Conservation (phyloP, 2,113 vertebrate genomes). For the Pandion haliaetus region DNA sequence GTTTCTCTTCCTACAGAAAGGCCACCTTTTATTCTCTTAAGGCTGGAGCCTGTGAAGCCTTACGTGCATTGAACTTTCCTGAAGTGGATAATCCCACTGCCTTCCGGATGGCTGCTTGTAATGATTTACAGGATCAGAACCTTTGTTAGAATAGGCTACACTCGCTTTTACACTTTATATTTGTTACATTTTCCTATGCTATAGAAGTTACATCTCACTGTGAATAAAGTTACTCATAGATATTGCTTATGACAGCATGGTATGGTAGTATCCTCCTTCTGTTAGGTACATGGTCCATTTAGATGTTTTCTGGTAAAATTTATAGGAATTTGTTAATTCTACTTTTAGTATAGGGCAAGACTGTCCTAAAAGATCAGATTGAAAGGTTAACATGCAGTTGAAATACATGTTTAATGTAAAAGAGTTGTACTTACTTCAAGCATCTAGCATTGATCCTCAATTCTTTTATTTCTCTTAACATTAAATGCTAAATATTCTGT, state of each 20-base stretch:
- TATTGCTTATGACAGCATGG: background rate
- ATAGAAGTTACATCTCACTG: background rate
- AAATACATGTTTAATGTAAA: background rate
- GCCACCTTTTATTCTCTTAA: background rate
- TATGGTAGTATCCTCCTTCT: background rate
- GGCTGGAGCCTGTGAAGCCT: background rate
- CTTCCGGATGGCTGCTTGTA: fast-evolving
- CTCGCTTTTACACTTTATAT: background rate
- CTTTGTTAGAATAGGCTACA: background rate
- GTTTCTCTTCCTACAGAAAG: background rate
- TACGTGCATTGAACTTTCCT: background rate
- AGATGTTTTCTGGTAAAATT: background rate
- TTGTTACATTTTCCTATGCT: background rate
- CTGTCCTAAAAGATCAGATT: background rate
- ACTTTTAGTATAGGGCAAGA: background rate
- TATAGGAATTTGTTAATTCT: background rate
- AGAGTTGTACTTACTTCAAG: background rate
- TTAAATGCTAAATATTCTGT: background rate
- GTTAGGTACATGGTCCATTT: background rate
- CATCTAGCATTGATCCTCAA: background rate
- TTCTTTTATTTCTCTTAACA: background rate
- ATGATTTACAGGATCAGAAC: background rate
- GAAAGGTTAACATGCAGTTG: background rate
- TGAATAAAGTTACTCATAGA: background rate
- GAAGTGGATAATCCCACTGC: background rate